Base-by-base conservation (phyloP, 2,797 vertebrate genomes). In the Hypotaenidia philippensis region DNA sequence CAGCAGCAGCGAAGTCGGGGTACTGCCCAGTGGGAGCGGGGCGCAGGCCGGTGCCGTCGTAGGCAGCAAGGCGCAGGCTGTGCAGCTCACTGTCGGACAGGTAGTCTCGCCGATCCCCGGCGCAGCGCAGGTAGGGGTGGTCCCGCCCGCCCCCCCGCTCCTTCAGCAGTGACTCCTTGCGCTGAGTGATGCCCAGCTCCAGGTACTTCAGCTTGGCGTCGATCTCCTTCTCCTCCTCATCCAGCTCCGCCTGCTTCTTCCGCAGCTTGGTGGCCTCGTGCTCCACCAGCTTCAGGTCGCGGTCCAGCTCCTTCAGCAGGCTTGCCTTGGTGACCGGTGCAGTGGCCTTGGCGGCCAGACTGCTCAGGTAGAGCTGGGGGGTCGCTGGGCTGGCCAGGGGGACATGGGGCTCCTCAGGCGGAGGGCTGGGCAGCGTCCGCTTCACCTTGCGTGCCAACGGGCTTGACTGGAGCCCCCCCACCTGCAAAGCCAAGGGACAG, bases 201-300 rank as follows among this genome's bases (percentile, higher is more conserved):
- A 99, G 97, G 97, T 99, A 99, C 85, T 99, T 99, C 88, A 99
- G 97, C 97, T 99, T 99, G 66, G 99, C 99, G 11, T 99, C 99
- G 6, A 99, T 99, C 97, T 99, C 99, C 96, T 99, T 99, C 97
- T 99, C 99, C 94, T 99, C 99, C 93, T 99, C 99, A 3, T 99
- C 99, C 89, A 99, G 97, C 96, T 99, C 99, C 0, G 99, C 99
- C 97, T 99, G 99, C 96, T 99, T 99, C 97, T 99, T 99, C 74
- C 99, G 98, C 76, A 99, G 98, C 97, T 99, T 99, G 31, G 99
- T 99, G 40, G 99, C 99, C 95, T 99, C 99, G 14, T 99, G 99
- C 90, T 99, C 99, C 93, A 99, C 99, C 72, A 99, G 98, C 98
- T 99, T 99, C 87, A 99, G 98, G 97, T 99, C 99, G 1, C 99